A percentile compares a stretch with the other conserved stretches of the same genome.
These are phyloP conservation scores for Ophion obscuratus DNA, from an alignment of 2,888 invertebrate genomes.

Conservation along the genomic window DNA sequence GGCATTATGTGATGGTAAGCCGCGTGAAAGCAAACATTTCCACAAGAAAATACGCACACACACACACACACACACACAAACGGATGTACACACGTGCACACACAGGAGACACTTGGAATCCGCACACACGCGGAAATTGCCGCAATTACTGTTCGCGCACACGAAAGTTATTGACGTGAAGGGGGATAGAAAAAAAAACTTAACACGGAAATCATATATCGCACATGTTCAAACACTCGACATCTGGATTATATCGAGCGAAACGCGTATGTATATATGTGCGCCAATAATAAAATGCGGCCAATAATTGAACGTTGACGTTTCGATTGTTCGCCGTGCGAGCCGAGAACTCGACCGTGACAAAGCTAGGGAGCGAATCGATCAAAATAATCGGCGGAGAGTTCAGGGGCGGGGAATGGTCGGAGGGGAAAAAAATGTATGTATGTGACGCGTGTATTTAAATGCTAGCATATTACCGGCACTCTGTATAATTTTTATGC, in stretches of 20 bases:
- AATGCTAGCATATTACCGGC: background rate
- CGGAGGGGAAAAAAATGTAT: background rate
- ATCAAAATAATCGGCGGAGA: background rate
- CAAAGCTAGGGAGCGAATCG: no score
- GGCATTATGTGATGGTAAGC: constrained; percentile 94
- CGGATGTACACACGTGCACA: constrained; percentile 34
- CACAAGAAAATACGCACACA: constrained; percentile 30
- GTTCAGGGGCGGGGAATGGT: background rate
- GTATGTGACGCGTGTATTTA: background rate
- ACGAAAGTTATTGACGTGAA: constrained; percentile 14
- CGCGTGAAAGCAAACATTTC: constrained; percentile 65
- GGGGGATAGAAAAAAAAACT: constrained; percentile 10
- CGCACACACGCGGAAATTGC: constrained; percentile 4
- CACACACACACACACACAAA: constrained; percentile 55
- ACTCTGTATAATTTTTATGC: constrained; percentile 10
- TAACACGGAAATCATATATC: background rate
- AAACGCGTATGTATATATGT: constrained; percentile 11
- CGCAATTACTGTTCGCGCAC: background rate
- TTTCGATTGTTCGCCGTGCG: constrained; percentile 11
- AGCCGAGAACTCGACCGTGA: constrained; percentile 1
- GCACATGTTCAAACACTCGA: constrained; percentile 12
- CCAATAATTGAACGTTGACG: no score
- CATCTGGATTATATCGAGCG: constrained; percentile 26
- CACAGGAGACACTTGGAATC: constrained; percentile 41
- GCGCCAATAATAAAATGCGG: no score